Percentiles rank a stretch among this genome's conserved stretches.
phyloP scores from a whole-genome alignment of 2,113 vertebrate genomes.

The Ceuthmochares aereus region DNA sequence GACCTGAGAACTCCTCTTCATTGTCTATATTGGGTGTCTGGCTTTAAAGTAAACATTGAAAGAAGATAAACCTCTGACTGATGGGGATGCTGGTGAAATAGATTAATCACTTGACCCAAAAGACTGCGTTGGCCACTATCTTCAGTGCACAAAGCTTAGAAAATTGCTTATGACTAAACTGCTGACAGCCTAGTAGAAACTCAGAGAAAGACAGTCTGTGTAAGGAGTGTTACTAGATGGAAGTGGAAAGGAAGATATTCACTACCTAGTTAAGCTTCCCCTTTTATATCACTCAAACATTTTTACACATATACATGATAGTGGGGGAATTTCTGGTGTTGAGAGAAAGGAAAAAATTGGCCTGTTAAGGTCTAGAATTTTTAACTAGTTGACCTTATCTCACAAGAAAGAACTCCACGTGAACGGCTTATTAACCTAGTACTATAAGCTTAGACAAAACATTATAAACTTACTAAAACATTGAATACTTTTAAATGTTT shows the following conservation, averaged over 20 bases:
- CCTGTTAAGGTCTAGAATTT: neutral
- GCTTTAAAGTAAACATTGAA: neutral
- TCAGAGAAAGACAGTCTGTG: neutral
- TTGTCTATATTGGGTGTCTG: neutral
- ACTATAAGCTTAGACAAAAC: neutral
- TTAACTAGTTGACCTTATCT: neutral
- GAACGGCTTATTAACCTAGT: neutral
- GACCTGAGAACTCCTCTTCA: neutral
- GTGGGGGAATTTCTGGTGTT: neutral
- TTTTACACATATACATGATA: neutral
- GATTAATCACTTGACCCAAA: neutral
- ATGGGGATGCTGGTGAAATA: neutral
- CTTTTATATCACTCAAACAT: neutral
- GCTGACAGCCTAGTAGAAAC: neutral
- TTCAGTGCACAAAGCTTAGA: neutral
- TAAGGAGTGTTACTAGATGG: neutral
- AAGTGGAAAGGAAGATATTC: neutral
- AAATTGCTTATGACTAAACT: neutral
- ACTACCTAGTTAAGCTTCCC: neutral
- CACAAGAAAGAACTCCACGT: neutral
- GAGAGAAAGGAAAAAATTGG: neutral
- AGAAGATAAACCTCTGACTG: neutral
- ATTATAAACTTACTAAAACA: neutral
- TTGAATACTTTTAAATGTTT: neutral
- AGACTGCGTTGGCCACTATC: neutral